These are phyloP conservation scores for Myathropa florea DNA, from an alignment of 2,888 invertebrate species.

Conservation along the genomic window DNA sequence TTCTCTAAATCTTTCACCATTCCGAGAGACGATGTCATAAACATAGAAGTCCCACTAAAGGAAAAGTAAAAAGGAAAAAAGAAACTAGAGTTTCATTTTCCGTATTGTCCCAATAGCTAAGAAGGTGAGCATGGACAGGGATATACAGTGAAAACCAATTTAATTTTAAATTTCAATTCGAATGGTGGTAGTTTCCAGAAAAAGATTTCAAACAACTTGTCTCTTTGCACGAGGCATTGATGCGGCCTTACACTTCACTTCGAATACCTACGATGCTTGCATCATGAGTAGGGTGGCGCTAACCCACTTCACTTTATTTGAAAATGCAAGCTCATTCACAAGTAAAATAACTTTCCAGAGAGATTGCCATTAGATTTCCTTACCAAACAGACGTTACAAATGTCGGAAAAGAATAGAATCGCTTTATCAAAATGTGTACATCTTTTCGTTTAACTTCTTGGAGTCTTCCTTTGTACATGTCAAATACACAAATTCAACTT, in stretches of 20 bases:
- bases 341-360: slow-evolving; percentile 35
- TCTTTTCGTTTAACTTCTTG: too few species aligned
- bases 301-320: slow-evolving; percentile 26
- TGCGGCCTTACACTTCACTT: slow-evolving; percentile 12
- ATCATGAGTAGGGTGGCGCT: slow-evolving; percentile 17
- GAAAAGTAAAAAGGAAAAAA: slow-evolving; percentile 14
- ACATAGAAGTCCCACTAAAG: slow-evolving; percentile 34
- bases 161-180: slow-evolving; percentile 57
- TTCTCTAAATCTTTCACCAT: slow-evolving; percentile 31
- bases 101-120: slow-evolving; percentile 7
- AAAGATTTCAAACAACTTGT: slow-evolving; percentile 58
- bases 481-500: too few species aligned
- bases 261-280: slow-evolving; percentile 14
- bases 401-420: too few species aligned
- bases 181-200: slow-evolving; percentile 48
- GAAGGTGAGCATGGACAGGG: neutral
- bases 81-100: neutral
- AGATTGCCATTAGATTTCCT: slow-evolving; percentile 52
- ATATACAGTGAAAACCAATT: slow-evolving; percentile 47
- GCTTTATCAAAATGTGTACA: too few species aligned
- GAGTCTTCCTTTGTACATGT: too few species aligned
- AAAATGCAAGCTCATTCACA: slow-evolving; percentile 38
- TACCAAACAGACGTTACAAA: slow-evolving; percentile 16
- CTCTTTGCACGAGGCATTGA: slow-evolving; percentile 48
- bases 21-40: slow-evolving; percentile 19